These are phyloP conservation scores for Hyperopisus bebe DNA, from an alignment of 2,113 vertebrate genomes.

Conservation along the genomic window DNA sequence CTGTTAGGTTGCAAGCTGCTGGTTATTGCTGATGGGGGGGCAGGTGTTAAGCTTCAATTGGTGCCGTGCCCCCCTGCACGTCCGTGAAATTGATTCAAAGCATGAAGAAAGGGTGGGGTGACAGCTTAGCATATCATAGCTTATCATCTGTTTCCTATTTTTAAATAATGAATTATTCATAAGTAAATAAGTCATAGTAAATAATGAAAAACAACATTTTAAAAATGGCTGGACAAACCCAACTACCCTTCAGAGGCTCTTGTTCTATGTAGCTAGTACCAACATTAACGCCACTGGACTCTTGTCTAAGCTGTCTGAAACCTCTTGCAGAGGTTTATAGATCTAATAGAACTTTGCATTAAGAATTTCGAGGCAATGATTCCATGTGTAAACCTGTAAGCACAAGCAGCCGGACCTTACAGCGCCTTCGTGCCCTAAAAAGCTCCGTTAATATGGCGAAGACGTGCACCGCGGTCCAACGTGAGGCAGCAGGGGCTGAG, in stretches of 20 bases:
- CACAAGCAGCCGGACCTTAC: background rate
- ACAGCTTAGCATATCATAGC: background rate
- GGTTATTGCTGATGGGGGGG: background rate
- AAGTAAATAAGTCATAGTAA: conserved; percentile 2
- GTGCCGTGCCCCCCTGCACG: background rate
- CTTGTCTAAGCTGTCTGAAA: background rate
- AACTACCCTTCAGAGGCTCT: background rate
- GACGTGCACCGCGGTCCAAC: background rate
- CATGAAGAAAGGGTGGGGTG: background rate
- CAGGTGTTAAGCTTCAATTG: background rate
- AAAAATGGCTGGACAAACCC: background rate
- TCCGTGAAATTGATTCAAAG: background rate
- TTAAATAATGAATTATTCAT: background rate
- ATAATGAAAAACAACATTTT: background rate
- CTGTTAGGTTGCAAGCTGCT: background rate
- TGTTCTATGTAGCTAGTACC: background rate
- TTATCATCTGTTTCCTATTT: background rate
- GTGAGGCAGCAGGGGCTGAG: background rate
- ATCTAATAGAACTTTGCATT: background rate
- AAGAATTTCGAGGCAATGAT: background rate
- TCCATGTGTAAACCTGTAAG: background rate
- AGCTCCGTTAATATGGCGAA: background rate
- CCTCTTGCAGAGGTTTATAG: background rate
- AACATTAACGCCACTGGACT: background rate
- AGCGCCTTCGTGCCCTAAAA: background rate